phyloP scores from a whole-genome alignment of 2,888 invertebrate genomes.

The Limnephilus marmoratus region DNA sequence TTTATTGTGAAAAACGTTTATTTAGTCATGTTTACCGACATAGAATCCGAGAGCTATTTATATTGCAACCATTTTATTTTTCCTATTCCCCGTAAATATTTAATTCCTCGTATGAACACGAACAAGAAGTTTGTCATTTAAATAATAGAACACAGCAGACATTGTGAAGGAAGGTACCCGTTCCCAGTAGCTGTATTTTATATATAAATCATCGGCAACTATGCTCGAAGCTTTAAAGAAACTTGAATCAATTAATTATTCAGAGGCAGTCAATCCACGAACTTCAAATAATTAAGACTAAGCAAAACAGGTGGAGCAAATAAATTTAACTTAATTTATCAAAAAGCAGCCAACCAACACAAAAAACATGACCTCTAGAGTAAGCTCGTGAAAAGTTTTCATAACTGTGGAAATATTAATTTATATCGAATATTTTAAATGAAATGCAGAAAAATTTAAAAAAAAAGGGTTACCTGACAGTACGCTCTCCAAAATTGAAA shows the following conservation, averaged over 20 bases:
- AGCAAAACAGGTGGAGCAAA: constrained; percentile 18
- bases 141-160: constrained; percentile 34
- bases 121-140: constrained; percentile 43
- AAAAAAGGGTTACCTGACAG: too few species aligned
- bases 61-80: constrained; percentile 35
- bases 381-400: neutral
- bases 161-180: neutral
- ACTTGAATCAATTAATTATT: constrained; percentile 48
- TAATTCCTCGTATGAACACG: constrained; percentile 8
- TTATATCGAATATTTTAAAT: too few species aligned
- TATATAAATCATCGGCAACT: constrained; percentile 16
- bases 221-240: constrained; percentile 40
- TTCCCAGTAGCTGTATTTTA: neutral
- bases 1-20: neutral
- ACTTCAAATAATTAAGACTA: constrained; percentile 20
- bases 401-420: neutral
- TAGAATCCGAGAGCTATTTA: neutral
- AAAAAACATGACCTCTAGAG: neutral
- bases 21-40: neutral
- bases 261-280: constrained; percentile 34
- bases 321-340: neutral
- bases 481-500: too few species aligned
- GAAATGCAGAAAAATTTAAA: too few species aligned
- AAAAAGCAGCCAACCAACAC: neutral
- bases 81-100: constrained; percentile 16